Evolutionary conservation across 2,888 invertebrate genomes (phyloP), one percentile per base, ranked within the genome.

Genomic region (Pherbina coryleti): DNA sequence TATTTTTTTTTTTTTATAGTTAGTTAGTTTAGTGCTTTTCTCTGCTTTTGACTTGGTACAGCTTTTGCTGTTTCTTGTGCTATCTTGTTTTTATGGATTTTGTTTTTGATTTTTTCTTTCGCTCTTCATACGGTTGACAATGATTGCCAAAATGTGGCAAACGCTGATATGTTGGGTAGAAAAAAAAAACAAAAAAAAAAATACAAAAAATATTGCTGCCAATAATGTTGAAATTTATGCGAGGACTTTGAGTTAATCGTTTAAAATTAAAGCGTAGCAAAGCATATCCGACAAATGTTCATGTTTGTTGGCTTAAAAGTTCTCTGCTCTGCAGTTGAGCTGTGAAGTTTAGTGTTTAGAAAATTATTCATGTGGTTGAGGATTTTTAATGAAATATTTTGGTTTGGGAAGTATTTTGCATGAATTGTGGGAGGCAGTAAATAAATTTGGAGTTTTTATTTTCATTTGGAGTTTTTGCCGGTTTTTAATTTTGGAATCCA

Each of bases 211-310:
- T 44, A 7, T 44, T 28, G 51, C 31, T 17, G 51, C 51, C 22
- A 49, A 72, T 57, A 57, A 72, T 22, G 51, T 34, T 55, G 14
- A 17, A 72, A 72, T 72, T 72, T 72, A 72, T 60, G 72, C 25
- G 57, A 34, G 72, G 22, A 22, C 69, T 57, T 57, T 11, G 7
- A 60, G 57, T 34, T 28, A 57, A 37, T 55, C 57, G 57, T 25
- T 60, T 60, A 60, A 60, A 60, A 9, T 60, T 22, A 44, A n/a
- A 22, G 55, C 19, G 2, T n/a, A 9, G 44, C 44, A 44, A 44
- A 44, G 44, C 44, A 44, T 44, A 14, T 44, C 44, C 1, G 2
- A 44, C 44, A 11, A 44, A 14, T 44, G 11, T 11, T 11, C 2
- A 11, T 44, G 44, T 14, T 14, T 44, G 1, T 44, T 11, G 44